Evolutionary conservation across 2,113 vertebrate species (phyloP).

Genomic region (Vulpes vulpes): DNA sequence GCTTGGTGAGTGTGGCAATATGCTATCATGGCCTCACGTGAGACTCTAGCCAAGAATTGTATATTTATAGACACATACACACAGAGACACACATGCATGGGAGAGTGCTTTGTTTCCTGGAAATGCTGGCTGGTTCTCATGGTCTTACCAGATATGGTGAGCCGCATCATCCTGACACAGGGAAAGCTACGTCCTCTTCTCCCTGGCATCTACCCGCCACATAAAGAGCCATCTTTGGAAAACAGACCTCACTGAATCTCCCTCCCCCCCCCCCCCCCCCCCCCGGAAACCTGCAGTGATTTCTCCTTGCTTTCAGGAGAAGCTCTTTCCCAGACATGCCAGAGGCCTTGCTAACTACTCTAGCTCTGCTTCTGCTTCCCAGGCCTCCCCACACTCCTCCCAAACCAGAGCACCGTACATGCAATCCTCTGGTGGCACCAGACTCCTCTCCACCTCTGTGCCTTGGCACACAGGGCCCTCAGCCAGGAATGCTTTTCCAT

Average conservation of each 20-base stretch:
- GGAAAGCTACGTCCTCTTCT: background rate
- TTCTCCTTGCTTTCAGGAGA: background rate
- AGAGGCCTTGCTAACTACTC: too few relatives aligned
- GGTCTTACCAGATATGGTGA: background rate
- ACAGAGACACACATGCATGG: accelerated
- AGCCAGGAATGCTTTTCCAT: background rate
- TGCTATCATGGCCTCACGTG: background rate
- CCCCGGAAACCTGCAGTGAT: background rate
- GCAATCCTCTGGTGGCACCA: background rate
- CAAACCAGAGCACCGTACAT: background rate
- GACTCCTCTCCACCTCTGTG: too few relatives aligned
- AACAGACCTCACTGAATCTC: background rate
- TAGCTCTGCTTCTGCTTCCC: background rate
- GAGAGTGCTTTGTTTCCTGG: background rate
- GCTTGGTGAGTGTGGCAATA: background rate
- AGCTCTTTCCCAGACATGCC: too few relatives aligned
- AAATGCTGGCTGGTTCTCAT: background rate
- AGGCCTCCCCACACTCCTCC: background rate
- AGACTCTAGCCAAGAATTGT: background rate
- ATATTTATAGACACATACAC: conserved; percentile 44
- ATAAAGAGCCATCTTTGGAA: background rate
- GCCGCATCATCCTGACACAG: background rate
- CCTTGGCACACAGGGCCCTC: background rate
- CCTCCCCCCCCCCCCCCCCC: too few relatives aligned
- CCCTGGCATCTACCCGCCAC: background rate